Evolutionary conservation across 2,113 vertebrate genomes (phyloP), one percentile per base, ranked within the genome.

Genomic region (Dendropsophus ebraccatus): DNA sequence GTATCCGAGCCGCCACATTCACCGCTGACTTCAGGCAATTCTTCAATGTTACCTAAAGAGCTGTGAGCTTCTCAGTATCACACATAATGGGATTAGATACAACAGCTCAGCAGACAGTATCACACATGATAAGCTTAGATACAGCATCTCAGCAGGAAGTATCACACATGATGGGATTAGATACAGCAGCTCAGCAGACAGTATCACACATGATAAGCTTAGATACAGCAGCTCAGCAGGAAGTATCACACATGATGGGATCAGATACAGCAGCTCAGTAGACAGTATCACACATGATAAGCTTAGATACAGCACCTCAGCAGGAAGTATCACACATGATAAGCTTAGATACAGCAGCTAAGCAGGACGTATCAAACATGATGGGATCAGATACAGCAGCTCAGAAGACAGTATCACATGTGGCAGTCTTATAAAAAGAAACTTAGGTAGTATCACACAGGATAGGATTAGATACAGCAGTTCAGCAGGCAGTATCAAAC

Each of bases 81-180:
- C 30, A 32, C 14, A 1, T 14, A 13, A 17, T 67, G 8, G 30
- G 62, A 17, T 32, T 32, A 67, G 62, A 67, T 65, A 67, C 30
- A 30, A 0, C 23, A 6, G 41, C 54, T 56, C 54, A 56, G 54
- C 2, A 23, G 54, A 52, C 5, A 9, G 5, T 25, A 25, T n/a
- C 58, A 60, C 54, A 60, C 58, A 60, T 60, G n/a, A 60, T 60
- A 5, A n/a, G 58, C 1, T 60, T 60, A 60, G 58, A 60, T 60
- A 25, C 58, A 60, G 23, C 5, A 25, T 1, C n/a, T n/a, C n/a
- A n/a, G n/a, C n/a, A n/a, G n/a, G n/a, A n/a, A 60, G 58, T 60
- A 60, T 60, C 58, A 60, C 23, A 60, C 58, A 25, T n/a, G 58
- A 60, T n/a, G n/a, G n/a, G n/a, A n/a, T 60, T 60, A 60, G 58